Base-by-base conservation (phyloP, 2,113 vertebrate species). In the Megaceryle torquata region DNA sequence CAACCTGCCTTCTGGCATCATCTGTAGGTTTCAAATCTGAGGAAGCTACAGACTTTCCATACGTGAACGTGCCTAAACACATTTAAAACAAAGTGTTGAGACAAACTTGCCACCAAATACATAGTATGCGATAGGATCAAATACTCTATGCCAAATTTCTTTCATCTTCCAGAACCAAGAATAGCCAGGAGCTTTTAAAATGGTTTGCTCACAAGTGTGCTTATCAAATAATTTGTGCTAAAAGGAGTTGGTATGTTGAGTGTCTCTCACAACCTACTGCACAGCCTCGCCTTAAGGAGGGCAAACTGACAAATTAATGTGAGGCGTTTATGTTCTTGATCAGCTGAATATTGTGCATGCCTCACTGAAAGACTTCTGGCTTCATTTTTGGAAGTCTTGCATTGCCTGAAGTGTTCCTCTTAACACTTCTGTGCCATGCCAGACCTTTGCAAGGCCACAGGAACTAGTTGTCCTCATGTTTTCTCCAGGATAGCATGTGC, bases 381-480 rank as follows among this genome's bases (percentile, higher is more conserved):
- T 39, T 87, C 2, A 10, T 41, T 75, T 75, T 41, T 63, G n/a
- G 37, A 16, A 12, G 37, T 86, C 72, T 15, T 15, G 60, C 26
- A 28, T 78, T 41, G 41, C 43, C 46, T 21, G 37, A 75, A 80
- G n/a, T 3, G 2, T 82, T 92, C 46, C 28, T 81, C 15, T 51
- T 22, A 39, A 7, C 6, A 39, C 39, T 50, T 29, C 24, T 10
- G 2, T 21, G 39, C 63, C 26, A 5, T 6, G 4, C 26, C 6
- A 8, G 15, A 6, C 22, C 46, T 84, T 50, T 29, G 15, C 56
- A n/a, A 41, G 56, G 44, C 33, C 5, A 2, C 41, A 51, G 37
- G 16, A 37, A 48, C 15, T 20, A 2, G 4, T 4, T 46, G 25
- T 51, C 19, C 64, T 70, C 0, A 0, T 43, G 5, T 83, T 65